phyloP scores from a whole-genome alignment of 2,797 vertebrate species.

The Acestrorhynchus altus region DNA sequence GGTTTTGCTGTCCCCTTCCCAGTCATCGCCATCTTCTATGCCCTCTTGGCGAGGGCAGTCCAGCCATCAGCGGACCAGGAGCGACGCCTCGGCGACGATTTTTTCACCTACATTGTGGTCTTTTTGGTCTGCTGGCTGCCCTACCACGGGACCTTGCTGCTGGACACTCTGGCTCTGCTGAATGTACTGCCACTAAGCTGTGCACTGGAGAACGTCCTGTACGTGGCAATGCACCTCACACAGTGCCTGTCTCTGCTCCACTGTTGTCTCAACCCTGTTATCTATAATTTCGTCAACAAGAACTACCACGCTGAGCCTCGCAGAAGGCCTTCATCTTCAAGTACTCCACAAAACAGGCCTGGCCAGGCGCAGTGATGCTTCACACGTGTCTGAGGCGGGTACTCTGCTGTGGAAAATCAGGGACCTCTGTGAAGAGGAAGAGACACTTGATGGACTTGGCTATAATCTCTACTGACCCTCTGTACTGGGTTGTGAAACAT shows the following conservation, averaged over 20 bases:
- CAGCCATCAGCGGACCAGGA: conserved; percentile 79
- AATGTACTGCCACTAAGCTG: conserved; percentile 86
- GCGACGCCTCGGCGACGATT: conserved; percentile 80
- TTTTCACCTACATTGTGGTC: conserved; percentile 88
- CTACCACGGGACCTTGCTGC: conserved; percentile 82
- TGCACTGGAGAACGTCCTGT: conserved; percentile 85
- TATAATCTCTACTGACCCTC: conserved; percentile 6
- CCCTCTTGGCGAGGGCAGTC: conserved; percentile 81
- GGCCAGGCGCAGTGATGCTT: conserved; percentile 85
- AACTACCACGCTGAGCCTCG: conserved; percentile 89
- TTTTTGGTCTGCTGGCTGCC: conserved; percentile 92
- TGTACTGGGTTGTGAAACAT: conserved; percentile 34
- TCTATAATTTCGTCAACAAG: conserved; percentile 90
- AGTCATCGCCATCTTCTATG: conserved; percentile 84
- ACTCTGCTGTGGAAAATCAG: conserved; percentile 72
- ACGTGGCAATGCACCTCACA: conserved; percentile 83
- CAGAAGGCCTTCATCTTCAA: conserved; percentile 94
- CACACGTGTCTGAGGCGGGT: conserved; percentile 82
- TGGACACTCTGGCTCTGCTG: conserved; percentile 85
- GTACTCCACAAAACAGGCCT: conserved; percentile 91
- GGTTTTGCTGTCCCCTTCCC: conserved; percentile 90
- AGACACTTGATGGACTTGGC: not conserved
- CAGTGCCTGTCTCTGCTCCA: conserved; percentile 90
- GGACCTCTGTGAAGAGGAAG: conserved; percentile 54
- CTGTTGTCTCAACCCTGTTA: conserved; percentile 89